Evolutionary conservation across 2,797 vertebrate genomes (phyloP), one percentile per base, ranked within the genome.

Genomic region (Microtus agrestis): DNA sequence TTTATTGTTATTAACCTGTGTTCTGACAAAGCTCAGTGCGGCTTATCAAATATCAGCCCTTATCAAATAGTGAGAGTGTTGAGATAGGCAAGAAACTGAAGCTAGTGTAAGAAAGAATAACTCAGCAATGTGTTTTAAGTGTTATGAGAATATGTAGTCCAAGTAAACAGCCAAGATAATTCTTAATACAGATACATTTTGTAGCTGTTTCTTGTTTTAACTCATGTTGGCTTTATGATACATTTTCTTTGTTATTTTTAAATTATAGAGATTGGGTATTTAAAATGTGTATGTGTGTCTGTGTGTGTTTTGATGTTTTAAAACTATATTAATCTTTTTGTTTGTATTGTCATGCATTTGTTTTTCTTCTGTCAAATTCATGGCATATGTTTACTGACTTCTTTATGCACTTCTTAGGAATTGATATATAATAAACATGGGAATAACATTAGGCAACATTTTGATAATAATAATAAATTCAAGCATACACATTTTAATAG

Each of bases 1-100:
- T 92, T 95, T 78, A 69, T 80, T 85, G 6, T 92, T 89, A 81
- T 37, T 91, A 89, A 91, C 5, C 3, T 67, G 13, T 91, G 19
- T 67, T 81, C 21, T 82, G 90, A 46, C 5, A 92, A 89, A 94
- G 27, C 59, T 93, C 63, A 88, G 23, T 40, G 73, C 0, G 34
- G 4, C 7, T 91, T 96, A 94, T 84, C n/a, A 37, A 92, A 27
- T 59, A 91, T 56, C 12, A 31, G 13, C 76, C 34, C 21, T 51
- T 76, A 37, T 86, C 37, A 95, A 93, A 91, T 63, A 69, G 25
- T 81, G 61, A 63, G 2, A 94, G 56, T 56, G 15, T 51, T 79
- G 56, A 93, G 74, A 76, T 69, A 86, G 54, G 27, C 56, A 65
- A 85, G 40, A 85, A 85, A 1, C 6, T 87, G 12, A 91, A 85